Evolutionary conservation across 2,113 vertebrate species (phyloP), one percentile per base, ranked within the genome.

Genomic region (Rhea pennata): DNA sequence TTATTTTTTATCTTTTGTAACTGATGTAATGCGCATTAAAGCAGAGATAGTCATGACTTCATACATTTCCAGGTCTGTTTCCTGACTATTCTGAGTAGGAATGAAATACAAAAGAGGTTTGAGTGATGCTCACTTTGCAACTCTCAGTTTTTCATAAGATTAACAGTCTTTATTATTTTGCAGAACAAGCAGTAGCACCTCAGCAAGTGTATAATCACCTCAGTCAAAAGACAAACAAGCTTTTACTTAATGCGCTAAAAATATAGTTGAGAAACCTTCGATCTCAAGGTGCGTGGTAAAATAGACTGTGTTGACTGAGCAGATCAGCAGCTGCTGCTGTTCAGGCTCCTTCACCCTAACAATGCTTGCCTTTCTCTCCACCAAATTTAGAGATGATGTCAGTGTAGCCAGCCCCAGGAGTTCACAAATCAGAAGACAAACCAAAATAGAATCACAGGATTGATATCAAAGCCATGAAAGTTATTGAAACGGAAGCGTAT

Each of bases 381-480:
- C 86, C 90, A 92, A 92, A 97, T 96, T 96, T 97, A 96, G 96
- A 95, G 81, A 96, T 96, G 94, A 96, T 96, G 95, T 96, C 96
- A 96, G 79, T 26, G 12, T 50, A 88, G 86, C 90, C 96, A 94
- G 27, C 95, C 89, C 87, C 87, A 87, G 96, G 88, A 95, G 94
- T 86, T 91, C 75, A 95, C 92, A 95, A 96, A 95, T 95, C 96
- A 91, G 94, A 95, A 95, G 90, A 39, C 33, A 94, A 94, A 95
- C 86, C 59, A 54, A 96, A 97, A 95, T 96, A 97, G 95, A 93
- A 93, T 93, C 94, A 75, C 82, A 95, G 90, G 26, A 46, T 81
- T 84, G 94, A 42, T 97, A 95, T 97, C 90, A 97, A 96, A 97
- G 97, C 86, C 48, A 19, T 48, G 62, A 66, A 59, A 73, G 92